Percentiles rank a stretch among this genome's conserved stretches.
Evolutionary conservation across 2,113 vertebrate species (phyloP).

Genomic region (Copsychus sechellarum): DNA sequence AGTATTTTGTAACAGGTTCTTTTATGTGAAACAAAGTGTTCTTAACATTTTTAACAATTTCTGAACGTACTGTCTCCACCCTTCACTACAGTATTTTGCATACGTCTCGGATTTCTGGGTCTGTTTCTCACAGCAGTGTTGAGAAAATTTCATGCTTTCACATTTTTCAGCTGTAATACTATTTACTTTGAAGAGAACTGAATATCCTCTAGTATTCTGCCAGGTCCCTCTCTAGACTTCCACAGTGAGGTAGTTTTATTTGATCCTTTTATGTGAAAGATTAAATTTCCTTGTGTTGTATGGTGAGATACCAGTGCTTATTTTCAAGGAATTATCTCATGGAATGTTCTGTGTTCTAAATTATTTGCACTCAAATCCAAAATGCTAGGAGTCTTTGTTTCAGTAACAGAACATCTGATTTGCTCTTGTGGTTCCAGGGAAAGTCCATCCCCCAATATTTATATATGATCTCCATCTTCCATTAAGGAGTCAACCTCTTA

Average conservation of each 20-base stretch:
- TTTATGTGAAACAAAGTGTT: background rate
- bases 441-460: conserved; percentile 19
- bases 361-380: background rate
- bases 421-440: background rate
- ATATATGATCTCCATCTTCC: conserved; percentile 16
- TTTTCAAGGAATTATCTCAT: conserved; percentile 28
- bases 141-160: conserved; percentile 61
- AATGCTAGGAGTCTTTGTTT: conserved; percentile 38
- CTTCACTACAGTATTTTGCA: conserved; percentile 17
- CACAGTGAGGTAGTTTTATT: conserved; percentile 45
- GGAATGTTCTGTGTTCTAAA: background rate
- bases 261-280: conserved; percentile 54
- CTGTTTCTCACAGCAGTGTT: conserved; percentile 36
- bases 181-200: conserved; percentile 44
- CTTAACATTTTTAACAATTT: background rate
- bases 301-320: conserved; percentile 12
- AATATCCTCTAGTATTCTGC: conserved; percentile 39
- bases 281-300: conserved; percentile 26
- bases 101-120: background rate
- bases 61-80: background rate
- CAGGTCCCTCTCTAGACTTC: conserved; percentile 19
- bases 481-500: background rate
- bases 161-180: conserved; percentile 48
- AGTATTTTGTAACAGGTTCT: background rate
- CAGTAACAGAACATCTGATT: conserved; percentile 44